These are phyloP conservation scores for Chelonus formosanus DNA, from an alignment of 2,888 invertebrate species.

Conservation along the genomic window DNA sequence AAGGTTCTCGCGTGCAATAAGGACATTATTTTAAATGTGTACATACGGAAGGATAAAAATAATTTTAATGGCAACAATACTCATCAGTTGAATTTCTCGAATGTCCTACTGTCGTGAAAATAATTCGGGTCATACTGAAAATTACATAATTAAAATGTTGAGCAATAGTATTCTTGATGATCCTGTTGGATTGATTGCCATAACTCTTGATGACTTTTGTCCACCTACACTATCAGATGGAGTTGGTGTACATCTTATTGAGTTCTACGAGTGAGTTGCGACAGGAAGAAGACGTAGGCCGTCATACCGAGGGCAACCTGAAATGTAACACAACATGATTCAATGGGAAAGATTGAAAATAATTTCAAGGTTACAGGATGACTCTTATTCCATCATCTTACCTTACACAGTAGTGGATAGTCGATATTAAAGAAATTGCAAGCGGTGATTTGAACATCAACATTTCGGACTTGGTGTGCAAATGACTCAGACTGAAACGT, in stretches of 20 bases:
- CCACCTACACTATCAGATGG: background rate
- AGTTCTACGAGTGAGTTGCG: constrained; percentile 27
- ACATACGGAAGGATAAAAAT: constrained; percentile 17
- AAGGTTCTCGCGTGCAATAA: constrained; percentile 27
- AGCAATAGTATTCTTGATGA: too few species aligned
- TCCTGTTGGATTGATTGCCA: background rate
- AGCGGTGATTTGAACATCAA: constrained; percentile 39
- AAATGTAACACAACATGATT: constrained; percentile 10
- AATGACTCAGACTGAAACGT: constrained; percentile 32
- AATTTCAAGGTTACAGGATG: background rate
- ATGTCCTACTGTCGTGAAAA: background rate
- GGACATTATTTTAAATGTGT: constrained; percentile 21
- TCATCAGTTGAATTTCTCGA: too few species aligned
- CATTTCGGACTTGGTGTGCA: constrained; percentile 37
- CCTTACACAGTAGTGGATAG: constrained; percentile 41
- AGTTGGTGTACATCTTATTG: background rate
- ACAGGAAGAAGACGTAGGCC: constrained; percentile 39
- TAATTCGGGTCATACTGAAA: too few species aligned
- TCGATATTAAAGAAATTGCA: constrained; percentile 42
- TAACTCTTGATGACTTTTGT: constrained; percentile 4
- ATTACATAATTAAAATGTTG: background rate
- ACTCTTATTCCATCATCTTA: constrained; percentile 14
- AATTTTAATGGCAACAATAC: background rate
- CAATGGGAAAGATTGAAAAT: too few species aligned
- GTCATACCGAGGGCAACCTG: constrained; percentile 39